Evolutionary conservation across 2,113 vertebrate species (phyloP).

Genomic region (Silurus glanis): DNA sequence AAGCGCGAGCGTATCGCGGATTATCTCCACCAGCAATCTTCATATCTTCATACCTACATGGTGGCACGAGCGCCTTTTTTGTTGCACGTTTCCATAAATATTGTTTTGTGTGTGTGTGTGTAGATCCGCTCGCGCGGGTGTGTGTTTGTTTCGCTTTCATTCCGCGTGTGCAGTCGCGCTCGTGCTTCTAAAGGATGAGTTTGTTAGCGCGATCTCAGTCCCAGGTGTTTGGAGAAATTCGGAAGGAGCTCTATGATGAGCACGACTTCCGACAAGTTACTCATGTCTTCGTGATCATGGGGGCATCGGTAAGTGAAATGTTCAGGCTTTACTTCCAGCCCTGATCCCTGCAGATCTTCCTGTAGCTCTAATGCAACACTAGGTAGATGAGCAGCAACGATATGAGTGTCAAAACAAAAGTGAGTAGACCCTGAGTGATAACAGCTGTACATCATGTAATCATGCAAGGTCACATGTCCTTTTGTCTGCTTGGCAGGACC

Average conservation of each 20-base stretch:
- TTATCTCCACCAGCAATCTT: background rate
- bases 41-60: background rate
- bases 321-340: background rate
- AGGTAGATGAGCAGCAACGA: too few species aligned
- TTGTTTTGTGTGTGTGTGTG: background rate
- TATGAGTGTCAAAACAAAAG: too few species aligned
- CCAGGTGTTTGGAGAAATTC: constrained; percentile 78
- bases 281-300: constrained; percentile 81
- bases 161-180: background rate
- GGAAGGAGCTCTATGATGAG: constrained; percentile 76
- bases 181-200: constrained; percentile 52
- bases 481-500: too few species aligned
- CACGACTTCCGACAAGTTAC: constrained; percentile 65
- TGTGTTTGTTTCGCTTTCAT: background rate
- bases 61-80: background rate
- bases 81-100: background rate
- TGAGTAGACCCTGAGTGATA: too few species aligned
- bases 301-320: constrained; percentile 81
- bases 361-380: background rate
- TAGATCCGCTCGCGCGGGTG: background rate
- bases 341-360: background rate
- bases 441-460: too few species aligned
- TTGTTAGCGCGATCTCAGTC: constrained; percentile 63
- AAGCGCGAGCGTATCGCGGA: background rate
- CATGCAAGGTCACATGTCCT: too few species aligned